phyloP scores from a whole-genome alignment of 2,888 invertebrate genomes.

The Antheraea yamamai region DNA sequence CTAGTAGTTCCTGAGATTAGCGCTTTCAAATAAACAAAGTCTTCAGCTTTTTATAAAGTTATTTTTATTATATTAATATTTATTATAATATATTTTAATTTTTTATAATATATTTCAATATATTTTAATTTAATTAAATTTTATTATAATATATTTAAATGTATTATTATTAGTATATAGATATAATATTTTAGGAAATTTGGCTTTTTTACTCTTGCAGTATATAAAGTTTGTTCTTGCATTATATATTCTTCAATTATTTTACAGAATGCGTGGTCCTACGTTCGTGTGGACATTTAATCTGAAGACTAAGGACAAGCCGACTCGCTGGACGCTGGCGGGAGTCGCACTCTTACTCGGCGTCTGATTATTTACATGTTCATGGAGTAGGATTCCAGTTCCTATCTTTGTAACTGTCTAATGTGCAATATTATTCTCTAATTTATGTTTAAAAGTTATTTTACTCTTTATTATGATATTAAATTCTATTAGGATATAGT shows the following conservation, averaged over 20 bases:
- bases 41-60: too few species aligned
- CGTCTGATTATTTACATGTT: conserved; percentile 74
- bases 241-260: not conserved
- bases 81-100: too few species aligned
- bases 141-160: too few species aligned
- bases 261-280: conserved; percentile 87
- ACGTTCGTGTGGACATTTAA: conserved; percentile 99
- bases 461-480: conserved; percentile 21
- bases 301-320: conserved; percentile 92
- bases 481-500: conserved; percentile 17
- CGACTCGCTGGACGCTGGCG: conserved; percentile 95
- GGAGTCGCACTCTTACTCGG: conserved; percentile 96
- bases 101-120: too few species aligned
- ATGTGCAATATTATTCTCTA: conserved; percentile 5
- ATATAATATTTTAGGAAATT: too few species aligned
- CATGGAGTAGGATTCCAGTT: not conserved
- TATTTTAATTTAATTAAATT: too few species aligned
- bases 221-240: too few species aligned
- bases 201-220: too few species aligned
- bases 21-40: too few species aligned
- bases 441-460: not conserved
- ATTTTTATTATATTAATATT: too few species aligned
- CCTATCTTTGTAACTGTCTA: not conserved
- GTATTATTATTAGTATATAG: too few species aligned
- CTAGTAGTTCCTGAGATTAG: too few species aligned